Conservation (phyloP, 2,888 invertebrate genomes). For the Nasonia oneida region DNA sequence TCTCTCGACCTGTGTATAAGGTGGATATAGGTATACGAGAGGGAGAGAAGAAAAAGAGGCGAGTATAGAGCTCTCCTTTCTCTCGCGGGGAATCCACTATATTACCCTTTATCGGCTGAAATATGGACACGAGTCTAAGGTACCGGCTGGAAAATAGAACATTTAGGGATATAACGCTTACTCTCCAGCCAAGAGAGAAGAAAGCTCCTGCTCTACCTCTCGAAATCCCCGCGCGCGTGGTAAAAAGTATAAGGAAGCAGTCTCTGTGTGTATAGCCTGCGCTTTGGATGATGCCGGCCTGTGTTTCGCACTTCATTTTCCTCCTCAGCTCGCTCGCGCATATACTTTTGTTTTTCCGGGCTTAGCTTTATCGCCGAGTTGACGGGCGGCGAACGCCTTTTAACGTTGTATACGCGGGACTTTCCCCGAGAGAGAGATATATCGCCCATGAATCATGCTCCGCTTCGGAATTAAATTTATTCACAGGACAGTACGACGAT, state of each 20-base stretch:
- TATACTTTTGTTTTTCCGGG: conserved; percentile 34
- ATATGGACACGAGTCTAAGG: conserved; percentile 68
- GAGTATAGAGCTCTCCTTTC: conserved; percentile 44
- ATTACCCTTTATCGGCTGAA: conserved; percentile 70
- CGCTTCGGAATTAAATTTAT: conserved; percentile 12
- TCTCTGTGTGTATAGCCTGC: not conserved
- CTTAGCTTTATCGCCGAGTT: conserved; percentile 50
- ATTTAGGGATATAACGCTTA: conserved; percentile 65
- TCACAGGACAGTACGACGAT: not conserved
- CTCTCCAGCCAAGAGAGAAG: conserved; percentile 52
- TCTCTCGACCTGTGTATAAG: not conserved
- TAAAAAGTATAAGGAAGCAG: not conserved
- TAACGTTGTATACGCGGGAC: conserved; percentile 11
- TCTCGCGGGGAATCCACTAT: conserved; percentile 64
- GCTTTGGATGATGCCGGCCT: conserved; percentile 26
- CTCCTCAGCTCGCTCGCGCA: not conserved
- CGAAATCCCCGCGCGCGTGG: conserved; percentile 36
- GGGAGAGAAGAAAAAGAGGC: not conserved
- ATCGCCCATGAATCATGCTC: conserved; percentile 8
- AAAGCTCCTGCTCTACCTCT: conserved; percentile 58
- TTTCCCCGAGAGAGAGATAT: not conserved
- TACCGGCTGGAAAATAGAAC: conserved; percentile 66
- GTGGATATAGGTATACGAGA: not conserved
- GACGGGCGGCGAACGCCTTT: conserved; percentile 30
- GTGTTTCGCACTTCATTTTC: conserved; percentile 52